Conservation (phyloP, 2,888 invertebrate species). For the Reticulitermes lucifugus region DNA sequence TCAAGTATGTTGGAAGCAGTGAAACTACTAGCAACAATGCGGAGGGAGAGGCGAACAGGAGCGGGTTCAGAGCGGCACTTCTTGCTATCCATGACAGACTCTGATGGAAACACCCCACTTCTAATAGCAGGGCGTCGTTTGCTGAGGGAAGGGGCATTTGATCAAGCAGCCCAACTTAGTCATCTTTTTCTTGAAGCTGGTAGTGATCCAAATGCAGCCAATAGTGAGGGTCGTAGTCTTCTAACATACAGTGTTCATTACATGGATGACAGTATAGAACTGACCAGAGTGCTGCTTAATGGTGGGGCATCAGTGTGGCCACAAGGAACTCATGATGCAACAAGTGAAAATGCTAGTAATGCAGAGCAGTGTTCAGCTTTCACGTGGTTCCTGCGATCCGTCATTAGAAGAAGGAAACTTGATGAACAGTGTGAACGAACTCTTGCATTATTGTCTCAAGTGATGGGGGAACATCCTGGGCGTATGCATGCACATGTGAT, state of each 20-base stretch:
- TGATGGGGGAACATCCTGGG: constrained; percentile 57
- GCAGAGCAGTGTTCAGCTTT: constrained; percentile 54
- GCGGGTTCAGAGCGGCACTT: constrained; percentile 36
- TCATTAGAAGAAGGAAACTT: constrained; percentile 57
- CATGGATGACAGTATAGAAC: constrained; percentile 57
- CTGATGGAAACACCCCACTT: constrained; percentile 56
- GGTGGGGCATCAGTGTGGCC: constrained; percentile 58
- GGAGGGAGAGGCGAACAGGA: constrained; percentile 37
- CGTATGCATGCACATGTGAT: constrained; percentile 58
- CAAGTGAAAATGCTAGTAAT: constrained; percentile 22
- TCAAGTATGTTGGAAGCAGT: constrained; percentile 47
- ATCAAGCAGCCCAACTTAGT: constrained; percentile 55
- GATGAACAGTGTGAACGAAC: constrained; percentile 57
- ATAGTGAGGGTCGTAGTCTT: constrained; percentile 57
- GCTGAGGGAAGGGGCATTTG: constrained; percentile 56
- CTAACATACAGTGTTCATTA: constrained; percentile 58
- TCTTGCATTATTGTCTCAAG: constrained; percentile 55
- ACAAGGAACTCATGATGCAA: constrained; percentile 10
- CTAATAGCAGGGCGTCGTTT: constrained; percentile 54
- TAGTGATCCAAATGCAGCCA: constrained; percentile 56
- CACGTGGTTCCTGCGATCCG: constrained; percentile 58
- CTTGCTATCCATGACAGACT: constrained; percentile 51
- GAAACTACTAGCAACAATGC: constrained; percentile 39
- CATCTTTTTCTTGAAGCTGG: constrained; percentile 56
- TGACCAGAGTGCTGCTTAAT: constrained; percentile 58